Evolutionary conservation across 2,113 vertebrate genomes (phyloP).

Genomic region (Sorex araneus): DNA sequence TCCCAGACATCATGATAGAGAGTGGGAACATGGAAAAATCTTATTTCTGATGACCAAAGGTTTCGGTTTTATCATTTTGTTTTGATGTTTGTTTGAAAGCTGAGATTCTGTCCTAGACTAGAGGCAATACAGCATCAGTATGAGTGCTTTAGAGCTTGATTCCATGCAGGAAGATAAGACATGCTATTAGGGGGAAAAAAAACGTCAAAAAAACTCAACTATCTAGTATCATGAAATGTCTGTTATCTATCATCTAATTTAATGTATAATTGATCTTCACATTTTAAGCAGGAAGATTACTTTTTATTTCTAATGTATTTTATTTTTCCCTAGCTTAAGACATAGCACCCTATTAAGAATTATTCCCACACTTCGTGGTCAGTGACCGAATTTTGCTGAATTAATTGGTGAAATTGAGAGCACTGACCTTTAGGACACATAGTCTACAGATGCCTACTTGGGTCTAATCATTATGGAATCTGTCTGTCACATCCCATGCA

Average conservation of each 20-base stretch:
- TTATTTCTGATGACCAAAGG: neutral
- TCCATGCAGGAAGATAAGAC: constrained; percentile 10
- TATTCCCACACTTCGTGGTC: neutral
- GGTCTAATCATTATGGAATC: neutral
- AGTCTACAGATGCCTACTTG: neutral
- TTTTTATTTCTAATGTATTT: constrained; percentile 35
- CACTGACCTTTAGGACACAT: neutral
- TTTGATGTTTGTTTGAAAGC: neutral
- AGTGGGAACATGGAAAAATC: neutral
- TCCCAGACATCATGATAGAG: neutral
- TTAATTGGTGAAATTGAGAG: neutral
- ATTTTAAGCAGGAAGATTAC: neutral
- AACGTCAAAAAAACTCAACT: neutral
- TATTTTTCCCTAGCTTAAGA: constrained; percentile 30
- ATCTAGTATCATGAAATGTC: constrained; percentile 41
- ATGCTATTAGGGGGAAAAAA: neutral
- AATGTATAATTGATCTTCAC: constrained; percentile 15
- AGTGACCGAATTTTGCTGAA: neutral
- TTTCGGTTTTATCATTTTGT: neutral
- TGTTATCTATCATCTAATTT: neutral
- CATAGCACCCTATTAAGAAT: neutral
- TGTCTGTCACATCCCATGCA: neutral
- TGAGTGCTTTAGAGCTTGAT: constrained; percentile 2
- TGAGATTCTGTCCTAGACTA: neutral
- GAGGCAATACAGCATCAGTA: neutral